Evolutionary conservation across 2,797 vertebrate genomes (phyloP).

Genomic region (Setipinna tenuifilis): DNA sequence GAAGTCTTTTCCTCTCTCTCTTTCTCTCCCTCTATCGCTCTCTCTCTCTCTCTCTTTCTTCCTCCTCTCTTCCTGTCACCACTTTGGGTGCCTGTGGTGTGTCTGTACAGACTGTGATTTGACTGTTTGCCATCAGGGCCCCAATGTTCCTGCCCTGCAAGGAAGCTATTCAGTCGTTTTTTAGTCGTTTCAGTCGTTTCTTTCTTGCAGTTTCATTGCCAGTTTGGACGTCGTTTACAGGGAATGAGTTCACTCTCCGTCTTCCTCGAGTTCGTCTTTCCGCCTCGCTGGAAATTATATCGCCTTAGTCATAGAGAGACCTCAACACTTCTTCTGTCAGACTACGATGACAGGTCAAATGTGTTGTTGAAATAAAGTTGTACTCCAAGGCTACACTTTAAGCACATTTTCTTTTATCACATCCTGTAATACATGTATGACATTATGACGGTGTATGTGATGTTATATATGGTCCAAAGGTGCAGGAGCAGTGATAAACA

Average conservation of each 20-base stretch:
- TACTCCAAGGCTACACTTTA: not conserved
- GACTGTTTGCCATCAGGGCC: not conserved
- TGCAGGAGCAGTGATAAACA: not conserved
- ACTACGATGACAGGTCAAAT: not conserved
- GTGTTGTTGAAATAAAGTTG: not conserved
- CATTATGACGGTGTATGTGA: not conserved
- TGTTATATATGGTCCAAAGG: not conserved
- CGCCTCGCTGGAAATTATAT: not conserved
- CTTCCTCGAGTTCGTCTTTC: not conserved
- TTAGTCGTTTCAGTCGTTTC: not conserved
- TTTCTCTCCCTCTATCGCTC: not conserved
- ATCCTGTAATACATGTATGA: not conserved
- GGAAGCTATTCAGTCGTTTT: not conserved
- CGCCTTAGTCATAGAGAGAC: not conserved
- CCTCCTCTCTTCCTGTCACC: slow-evolving; percentile 31
- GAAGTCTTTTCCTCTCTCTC: slow-evolving; percentile 26
- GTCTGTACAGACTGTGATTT: not conserved
- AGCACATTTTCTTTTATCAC: not conserved
- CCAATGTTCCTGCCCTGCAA: not conserved
- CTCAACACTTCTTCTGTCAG: not conserved
- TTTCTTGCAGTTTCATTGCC: not conserved
- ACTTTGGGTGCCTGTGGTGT: not conserved
- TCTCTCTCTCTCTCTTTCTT: slow-evolving; percentile 30
- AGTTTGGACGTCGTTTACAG: not conserved
- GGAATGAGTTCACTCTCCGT: not conserved